Conservation (phyloP, 2,113 vertebrate genomes). For the Melanocharis versteri region DNA sequence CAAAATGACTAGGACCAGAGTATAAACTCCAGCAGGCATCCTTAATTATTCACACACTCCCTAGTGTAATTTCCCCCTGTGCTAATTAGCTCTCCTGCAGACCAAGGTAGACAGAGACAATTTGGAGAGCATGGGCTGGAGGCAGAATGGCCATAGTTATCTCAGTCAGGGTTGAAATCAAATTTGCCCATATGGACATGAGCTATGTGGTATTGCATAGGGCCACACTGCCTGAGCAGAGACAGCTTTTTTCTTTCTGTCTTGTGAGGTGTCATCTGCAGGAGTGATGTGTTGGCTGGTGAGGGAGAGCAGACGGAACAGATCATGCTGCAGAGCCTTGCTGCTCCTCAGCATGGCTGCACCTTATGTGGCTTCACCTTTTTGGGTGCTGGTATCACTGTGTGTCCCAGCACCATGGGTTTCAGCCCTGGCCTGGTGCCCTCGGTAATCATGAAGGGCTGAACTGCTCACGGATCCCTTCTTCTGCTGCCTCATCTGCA, state of each 20-base stretch:
- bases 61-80: not conserved
- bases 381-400: accelerated
- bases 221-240: not conserved
- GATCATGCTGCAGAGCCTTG: not conserved
- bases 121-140: not conserved
- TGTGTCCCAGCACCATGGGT: not conserved
- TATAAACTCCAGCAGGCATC: not conserved
- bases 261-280: not conserved
- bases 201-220: not conserved
- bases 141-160: not conserved
- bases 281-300: not conserved
- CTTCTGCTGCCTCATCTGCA: not conserved
- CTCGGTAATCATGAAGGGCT: not conserved
- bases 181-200: not conserved
- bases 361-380: not conserved
- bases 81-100: not conserved
- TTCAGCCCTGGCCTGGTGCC: not conserved
- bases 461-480: not conserved
- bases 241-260: not conserved
- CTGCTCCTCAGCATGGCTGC: not conserved
- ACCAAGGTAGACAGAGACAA: not conserved
- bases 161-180: not conserved
- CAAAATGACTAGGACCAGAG: not conserved
- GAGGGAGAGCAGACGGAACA: not conserved
- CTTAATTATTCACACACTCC: not conserved